These are phyloP conservation scores for Talpa occidentalis DNA, from an alignment of 2,113 vertebrate genomes.

Conservation along the genomic window DNA sequence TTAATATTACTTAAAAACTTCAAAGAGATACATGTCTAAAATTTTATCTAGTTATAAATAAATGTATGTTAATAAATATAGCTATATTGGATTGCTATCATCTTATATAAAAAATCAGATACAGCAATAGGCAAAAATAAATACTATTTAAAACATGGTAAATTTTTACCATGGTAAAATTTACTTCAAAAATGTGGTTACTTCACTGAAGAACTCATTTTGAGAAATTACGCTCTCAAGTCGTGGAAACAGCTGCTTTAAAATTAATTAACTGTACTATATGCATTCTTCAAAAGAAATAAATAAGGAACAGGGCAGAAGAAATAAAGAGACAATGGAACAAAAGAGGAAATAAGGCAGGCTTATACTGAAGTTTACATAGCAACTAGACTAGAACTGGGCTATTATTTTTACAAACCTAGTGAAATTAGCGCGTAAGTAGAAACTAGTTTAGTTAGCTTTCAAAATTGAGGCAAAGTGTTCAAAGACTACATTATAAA, in stretches of 20 bases:
- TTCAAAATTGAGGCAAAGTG: conserved; percentile 49
- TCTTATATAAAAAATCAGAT: conserved; percentile 34
- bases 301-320: background rate
- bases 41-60: conserved; percentile 33
- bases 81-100: background rate
- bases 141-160: conserved; percentile 20
- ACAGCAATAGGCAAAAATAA: conserved; percentile 17
- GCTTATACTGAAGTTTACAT: background rate
- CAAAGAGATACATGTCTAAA: background rate
- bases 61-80: conserved; percentile 27
- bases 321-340: conserved; percentile 34
- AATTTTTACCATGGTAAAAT: conserved; percentile 24
- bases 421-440: conserved; percentile 37
- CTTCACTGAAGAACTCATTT: conserved; percentile 45
- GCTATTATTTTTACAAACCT: conserved; percentile 49
- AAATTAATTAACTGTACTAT: background rate
- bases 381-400: background rate
- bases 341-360: background rate
- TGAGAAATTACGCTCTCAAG: conserved; percentile 38
- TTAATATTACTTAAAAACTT: conserved; percentile 32
- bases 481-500: conserved; percentile 40
- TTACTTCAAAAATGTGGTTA: background rate
- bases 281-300: conserved; percentile 48
- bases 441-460: conserved; percentile 49
- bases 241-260: background rate